A percentile compares a stretch with the other conserved stretches of the same genome.
These are phyloP conservation scores for Xanthorhoe spadicearia DNA, from an alignment of 2,888 invertebrate genomes.

Conservation along the genomic window DNA sequence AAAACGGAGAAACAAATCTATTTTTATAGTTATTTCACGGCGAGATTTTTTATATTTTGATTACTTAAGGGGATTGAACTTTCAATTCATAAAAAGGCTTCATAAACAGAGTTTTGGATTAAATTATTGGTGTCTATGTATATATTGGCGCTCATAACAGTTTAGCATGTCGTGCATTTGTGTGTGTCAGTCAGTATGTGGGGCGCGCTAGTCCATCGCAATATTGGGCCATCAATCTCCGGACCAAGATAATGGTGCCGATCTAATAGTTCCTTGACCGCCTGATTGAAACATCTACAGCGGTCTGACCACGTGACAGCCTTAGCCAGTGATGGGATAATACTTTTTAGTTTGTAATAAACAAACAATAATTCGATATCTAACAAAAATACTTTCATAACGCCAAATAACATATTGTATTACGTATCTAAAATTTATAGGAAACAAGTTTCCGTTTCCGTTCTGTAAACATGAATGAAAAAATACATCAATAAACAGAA, in stretches of 20 bases:
- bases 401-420: too few relatives aligned
- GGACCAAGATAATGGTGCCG: constrained; percentile 70
- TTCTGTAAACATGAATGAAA: not conserved
- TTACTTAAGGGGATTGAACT: not conserved
- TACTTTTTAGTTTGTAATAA: not conserved
- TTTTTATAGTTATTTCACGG: not conserved
- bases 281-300: constrained; percentile 70
- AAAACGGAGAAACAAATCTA: not conserved
- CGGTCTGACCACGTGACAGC: constrained; percentile 44
- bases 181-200: constrained; percentile 44
- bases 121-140: not conserved
- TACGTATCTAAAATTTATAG: not conserved
- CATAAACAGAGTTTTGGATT: constrained; percentile 1
- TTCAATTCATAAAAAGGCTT: not conserved
- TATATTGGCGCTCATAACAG: not conserved
- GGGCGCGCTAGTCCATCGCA: constrained; percentile 63
- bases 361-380: not conserved
- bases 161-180: constrained; percentile 37
- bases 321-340: constrained; percentile 23
- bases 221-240: constrained; percentile 77
- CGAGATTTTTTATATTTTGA: not conserved
- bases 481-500: not conserved
- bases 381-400: too few relatives aligned
- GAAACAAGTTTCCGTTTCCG: not conserved
- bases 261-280: constrained; percentile 76